Percentiles rank a stretch among this genome's conserved stretches.
Conservation (phyloP, 2,113 vertebrate genomes). For the Toxostoma redivivum region DNA sequence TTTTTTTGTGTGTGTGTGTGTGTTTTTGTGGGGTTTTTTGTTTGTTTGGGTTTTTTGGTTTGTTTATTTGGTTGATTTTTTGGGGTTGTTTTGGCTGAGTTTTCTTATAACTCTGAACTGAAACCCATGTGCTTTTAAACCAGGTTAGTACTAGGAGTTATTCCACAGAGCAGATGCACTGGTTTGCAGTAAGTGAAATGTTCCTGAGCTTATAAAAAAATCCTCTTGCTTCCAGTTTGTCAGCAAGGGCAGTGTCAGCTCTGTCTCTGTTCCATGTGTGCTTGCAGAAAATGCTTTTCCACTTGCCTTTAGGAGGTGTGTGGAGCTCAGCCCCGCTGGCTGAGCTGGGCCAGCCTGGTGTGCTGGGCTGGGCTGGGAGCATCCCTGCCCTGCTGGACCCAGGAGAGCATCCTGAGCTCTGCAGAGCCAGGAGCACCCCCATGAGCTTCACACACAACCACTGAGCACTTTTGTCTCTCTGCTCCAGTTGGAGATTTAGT, state of each 20-base stretch:
- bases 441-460: constrained; percentile 60
- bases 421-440: constrained; percentile 46
- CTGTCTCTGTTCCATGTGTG: background rate
- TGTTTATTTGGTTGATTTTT: background rate
- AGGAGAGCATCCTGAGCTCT: constrained; percentile 10
- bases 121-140: background rate
- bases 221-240: background rate
- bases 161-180: background rate
- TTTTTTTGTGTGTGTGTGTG: no score
- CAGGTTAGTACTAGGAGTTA: background rate
- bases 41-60: background rate
- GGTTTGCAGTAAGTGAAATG: background rate
- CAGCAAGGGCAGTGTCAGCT: background rate
- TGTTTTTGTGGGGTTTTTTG: no score
- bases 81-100: background rate
- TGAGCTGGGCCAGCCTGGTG: background rate
- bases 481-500: constrained; percentile 58
- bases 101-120: background rate
- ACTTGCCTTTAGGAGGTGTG: background rate
- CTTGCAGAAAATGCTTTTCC: background rate
- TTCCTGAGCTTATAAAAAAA: background rate
- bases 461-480: background rate
- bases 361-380: background rate
- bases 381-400: background rate
- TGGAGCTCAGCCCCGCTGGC: background rate